Conservation (phyloP, 2,888 invertebrate species). For the Ecdyonurus torrentis region DNA sequence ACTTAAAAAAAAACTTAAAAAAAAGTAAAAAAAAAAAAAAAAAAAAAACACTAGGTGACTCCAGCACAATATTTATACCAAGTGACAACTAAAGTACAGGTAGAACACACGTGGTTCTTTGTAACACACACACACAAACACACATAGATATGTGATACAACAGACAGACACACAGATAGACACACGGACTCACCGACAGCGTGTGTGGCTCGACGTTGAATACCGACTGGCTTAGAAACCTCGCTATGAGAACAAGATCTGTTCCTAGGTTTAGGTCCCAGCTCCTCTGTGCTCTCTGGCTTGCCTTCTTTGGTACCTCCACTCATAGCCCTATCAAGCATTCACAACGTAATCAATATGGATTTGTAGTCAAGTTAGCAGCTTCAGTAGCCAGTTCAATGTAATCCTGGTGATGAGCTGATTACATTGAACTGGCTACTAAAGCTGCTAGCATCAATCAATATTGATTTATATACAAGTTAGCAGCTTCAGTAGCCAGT, state of each 20-base stretch:
- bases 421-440: neutral
- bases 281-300: slow-evolving; percentile 31
- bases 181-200: slow-evolving; percentile 33
- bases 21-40: neutral
- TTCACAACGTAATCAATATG: no score
- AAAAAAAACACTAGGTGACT: no score
- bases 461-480: no score
- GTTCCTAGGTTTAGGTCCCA: slow-evolving; percentile 43
- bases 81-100: no score
- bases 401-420: neutral
- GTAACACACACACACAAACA: no score
- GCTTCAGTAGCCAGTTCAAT: neutral
- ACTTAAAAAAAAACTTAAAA: neutral
- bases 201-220: slow-evolving; percentile 39
- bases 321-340: slow-evolving; percentile 12
- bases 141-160: no score
- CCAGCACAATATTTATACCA: no score
- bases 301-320: slow-evolving; percentile 25
- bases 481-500: no score
- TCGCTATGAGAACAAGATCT: slow-evolving; percentile 56
- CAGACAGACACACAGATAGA: neutral
- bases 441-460: no score
- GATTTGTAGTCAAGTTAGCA: no score
- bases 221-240: slow-evolving; percentile 44
- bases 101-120: no score